Conservation (phyloP, 53 echinoderm and acorn worm species). For the Echinometra lucunter region DNA sequence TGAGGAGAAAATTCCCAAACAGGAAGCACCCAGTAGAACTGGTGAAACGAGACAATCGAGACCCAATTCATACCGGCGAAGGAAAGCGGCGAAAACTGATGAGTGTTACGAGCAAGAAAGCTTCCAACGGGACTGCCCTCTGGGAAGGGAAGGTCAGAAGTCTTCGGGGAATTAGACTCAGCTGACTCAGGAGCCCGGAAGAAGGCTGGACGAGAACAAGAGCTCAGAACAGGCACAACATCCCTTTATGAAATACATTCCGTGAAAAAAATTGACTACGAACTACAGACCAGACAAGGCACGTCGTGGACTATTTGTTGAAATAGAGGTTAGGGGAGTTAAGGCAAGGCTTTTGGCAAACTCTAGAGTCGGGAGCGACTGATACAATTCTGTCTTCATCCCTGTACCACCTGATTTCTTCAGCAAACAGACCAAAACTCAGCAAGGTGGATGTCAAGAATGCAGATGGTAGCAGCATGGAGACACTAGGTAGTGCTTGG, state of each 20-base stretch:
- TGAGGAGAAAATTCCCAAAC: background rate
- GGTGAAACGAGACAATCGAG: background rate
- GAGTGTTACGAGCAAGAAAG: background rate
- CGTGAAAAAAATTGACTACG: background rate
- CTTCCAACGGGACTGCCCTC: background rate
- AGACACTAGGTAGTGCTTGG: constrained; percentile 48
- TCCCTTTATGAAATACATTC: background rate
- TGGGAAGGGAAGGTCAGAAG: background rate
- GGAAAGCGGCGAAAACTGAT: background rate
- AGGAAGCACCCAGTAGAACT: background rate
- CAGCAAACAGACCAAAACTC: constrained; percentile 28
- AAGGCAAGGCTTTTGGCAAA: constrained; percentile 55
- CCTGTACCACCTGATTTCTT: constrained; percentile 43
- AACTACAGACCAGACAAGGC: background rate
- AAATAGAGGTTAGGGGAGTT: constrained; percentile 53
- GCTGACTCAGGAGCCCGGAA: background rate
- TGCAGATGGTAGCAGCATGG: constrained; percentile 58
- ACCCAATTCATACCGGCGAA: background rate
- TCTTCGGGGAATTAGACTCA: background rate
- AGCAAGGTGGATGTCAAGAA: constrained; percentile 37
- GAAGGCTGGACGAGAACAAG: constrained; percentile 17
- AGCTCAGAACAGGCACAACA: background rate
- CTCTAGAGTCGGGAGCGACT: constrained; percentile 68
- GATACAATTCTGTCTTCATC: constrained; percentile 67
- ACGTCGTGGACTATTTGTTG: background rate